A percentile compares a stretch with the other conserved stretches of the same genome.
Conservation (phyloP, 2,113 vertebrate genomes). For the Ahaetulla prasina region DNA sequence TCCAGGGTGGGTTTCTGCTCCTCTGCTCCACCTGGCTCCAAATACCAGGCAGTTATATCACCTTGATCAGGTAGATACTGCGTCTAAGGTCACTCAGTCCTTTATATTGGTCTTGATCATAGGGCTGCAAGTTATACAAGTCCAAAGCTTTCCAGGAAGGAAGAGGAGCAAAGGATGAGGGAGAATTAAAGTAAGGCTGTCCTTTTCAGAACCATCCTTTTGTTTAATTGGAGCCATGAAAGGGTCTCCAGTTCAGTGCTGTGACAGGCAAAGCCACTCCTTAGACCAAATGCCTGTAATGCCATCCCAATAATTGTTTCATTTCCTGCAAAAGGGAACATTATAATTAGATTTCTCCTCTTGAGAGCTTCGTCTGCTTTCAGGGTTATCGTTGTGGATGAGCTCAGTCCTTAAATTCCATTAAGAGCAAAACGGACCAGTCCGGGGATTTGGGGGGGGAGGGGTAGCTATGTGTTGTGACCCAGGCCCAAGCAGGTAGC, state of each 20-base stretch:
- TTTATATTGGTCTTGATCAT: too few species aligned
- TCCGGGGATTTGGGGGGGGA: too few species aligned
- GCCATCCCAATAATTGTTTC: slow-evolving; percentile 22
- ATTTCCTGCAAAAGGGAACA: slow-evolving; percentile 32
- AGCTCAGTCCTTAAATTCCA: neutral
- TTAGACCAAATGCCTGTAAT: neutral
- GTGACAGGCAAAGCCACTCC: neutral
- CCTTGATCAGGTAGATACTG: too few species aligned
- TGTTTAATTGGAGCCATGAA: neutral
- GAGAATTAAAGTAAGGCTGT: neutral
- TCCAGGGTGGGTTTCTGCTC: too few species aligned
- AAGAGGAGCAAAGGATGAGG: neutral
- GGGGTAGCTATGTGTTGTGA: fast-evolving
- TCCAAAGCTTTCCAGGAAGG: neutral
- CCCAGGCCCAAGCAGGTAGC: too few species aligned
- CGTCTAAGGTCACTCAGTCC: too few species aligned
- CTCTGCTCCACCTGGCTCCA: too few species aligned
- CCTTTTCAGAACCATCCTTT: neutral
- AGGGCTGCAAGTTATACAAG: too few species aligned
- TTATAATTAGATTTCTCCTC: slow-evolving; percentile 16
- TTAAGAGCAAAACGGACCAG: fast-evolving
- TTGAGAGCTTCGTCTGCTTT: neutral
- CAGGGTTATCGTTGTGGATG: fast-evolving
- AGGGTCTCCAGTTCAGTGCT: neutral
- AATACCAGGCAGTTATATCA: too few species aligned